Evolutionary conservation across 2,888 invertebrate species (phyloP).

Genomic region (Eledone cirrhosa): DNA sequence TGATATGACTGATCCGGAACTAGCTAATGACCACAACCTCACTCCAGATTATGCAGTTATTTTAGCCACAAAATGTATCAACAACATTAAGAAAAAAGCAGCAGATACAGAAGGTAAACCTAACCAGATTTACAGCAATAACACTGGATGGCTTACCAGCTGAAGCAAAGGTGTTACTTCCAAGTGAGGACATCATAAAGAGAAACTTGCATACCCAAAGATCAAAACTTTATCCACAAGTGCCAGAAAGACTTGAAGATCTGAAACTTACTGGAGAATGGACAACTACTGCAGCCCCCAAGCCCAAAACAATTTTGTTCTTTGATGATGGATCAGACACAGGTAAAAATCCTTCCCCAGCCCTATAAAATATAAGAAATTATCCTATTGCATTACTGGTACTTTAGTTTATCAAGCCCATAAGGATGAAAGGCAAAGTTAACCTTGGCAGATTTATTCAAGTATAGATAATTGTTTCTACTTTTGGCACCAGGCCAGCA

Average conservation of each 20-base stretch:
- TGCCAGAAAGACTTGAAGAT: slow-evolving; percentile 7
- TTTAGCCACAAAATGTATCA: not conserved
- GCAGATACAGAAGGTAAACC: not conserved
- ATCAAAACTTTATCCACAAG: not conserved
- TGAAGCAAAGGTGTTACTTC: not conserved
- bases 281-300: not conserved
- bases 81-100: not conserved
- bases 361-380: too few species aligned
- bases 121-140: not conserved
- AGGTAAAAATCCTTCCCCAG: too few species aligned
- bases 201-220: not conserved
- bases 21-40: not conserved
- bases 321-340: slow-evolving; percentile 17
- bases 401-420: too few species aligned
- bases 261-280: not conserved
- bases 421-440: too few species aligned
- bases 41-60: not conserved
- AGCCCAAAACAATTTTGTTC: not conserved
- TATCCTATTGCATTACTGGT: too few species aligned
- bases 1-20: not conserved
- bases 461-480: too few species aligned
- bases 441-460: too few species aligned
- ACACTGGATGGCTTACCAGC: not conserved
- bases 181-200: not conserved
- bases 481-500: too few species aligned